Evolutionary conservation across 2,888 invertebrate species (phyloP).

Genomic region (Steromphala cineraria): DNA sequence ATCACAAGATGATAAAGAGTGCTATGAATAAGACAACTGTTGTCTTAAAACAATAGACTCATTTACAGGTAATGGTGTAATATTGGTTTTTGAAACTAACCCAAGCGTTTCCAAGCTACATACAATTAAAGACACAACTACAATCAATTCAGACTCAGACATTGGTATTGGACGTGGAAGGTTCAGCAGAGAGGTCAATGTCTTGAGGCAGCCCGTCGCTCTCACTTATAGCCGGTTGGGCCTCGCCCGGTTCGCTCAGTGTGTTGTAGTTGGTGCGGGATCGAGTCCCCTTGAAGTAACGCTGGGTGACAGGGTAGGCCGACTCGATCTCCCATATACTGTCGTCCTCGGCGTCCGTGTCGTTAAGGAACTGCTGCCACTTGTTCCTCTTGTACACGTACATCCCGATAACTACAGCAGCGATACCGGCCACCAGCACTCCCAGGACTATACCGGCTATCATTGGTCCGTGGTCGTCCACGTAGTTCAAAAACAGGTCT

Average conservation of each 20-base stretch:
- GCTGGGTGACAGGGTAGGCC: slow-evolving; percentile 20
- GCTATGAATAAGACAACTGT: no score
- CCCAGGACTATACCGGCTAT: slow-evolving; percentile 12
- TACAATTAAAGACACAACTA: no score
- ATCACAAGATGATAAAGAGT: no score
- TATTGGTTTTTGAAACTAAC: no score
- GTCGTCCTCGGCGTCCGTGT: slow-evolving; percentile 8
- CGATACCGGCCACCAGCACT: background rate
- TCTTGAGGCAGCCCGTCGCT: no score
- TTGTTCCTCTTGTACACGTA: slow-evolving; percentile 23
- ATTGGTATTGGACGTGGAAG: no score
- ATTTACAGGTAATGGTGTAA: no score
- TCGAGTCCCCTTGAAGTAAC: slow-evolving; percentile 6
- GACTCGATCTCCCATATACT: background rate
- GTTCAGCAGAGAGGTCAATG: no score
- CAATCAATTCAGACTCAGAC: no score
- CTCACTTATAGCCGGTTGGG: no score
- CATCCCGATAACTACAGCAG: background rate
- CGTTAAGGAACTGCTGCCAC: slow-evolving; percentile 12
- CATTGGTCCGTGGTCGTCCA: slow-evolving; percentile 14
- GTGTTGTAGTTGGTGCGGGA: slow-evolving; percentile 19
- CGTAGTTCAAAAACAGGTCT: background rate
- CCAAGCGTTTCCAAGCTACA: no score
- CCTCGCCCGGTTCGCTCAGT: background rate
- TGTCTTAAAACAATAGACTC: no score